Percentiles rank a stretch among this genome's conserved stretches.
phyloP scores from a whole-genome alignment of 2,888 invertebrate genomes.

The Vandiemenella viatica region DNA sequence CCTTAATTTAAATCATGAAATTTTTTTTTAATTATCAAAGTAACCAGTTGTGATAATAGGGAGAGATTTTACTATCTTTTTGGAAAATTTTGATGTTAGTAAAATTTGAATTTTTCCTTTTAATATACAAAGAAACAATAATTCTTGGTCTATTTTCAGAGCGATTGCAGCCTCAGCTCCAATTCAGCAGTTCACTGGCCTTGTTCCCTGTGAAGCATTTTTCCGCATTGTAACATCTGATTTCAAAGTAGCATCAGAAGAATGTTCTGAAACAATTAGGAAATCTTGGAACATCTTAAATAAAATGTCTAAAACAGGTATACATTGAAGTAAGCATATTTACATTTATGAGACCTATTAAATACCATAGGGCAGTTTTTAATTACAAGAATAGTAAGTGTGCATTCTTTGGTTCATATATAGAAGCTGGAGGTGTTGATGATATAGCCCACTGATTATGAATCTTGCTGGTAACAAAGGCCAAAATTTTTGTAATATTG shows the following conservation, averaged over 20 bases:
- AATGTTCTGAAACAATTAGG: constrained; percentile 56
- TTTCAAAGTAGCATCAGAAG: constrained; percentile 38
- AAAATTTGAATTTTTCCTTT: background rate
- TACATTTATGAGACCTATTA: background rate
- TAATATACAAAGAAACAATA: too few relatives aligned
- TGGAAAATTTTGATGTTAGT: background rate
- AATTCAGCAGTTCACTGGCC: constrained; percentile 66
- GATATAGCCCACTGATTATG: too few relatives aligned
- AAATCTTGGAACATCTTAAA: constrained; percentile 63
- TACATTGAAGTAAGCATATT: constrained; percentile 8
- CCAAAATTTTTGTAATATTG: too few relatives aligned
- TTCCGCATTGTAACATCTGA: constrained; percentile 64
- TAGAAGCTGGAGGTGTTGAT: too few relatives aligned
- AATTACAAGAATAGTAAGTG: too few relatives aligned
- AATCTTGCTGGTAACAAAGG: too few relatives aligned
- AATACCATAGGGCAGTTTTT: too few relatives aligned
- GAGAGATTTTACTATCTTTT: too few relatives aligned
- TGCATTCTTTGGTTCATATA: too few relatives aligned
- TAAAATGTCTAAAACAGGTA: constrained; percentile 36
- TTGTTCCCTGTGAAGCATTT: constrained; percentile 65
- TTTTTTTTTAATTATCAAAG: too few relatives aligned
- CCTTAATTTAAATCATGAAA: too few relatives aligned
- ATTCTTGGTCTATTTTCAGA: constrained; percentile 30
- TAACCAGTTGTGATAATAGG: too few relatives aligned
- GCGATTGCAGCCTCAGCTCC: constrained; percentile 90